Evolutionary conservation across 2,888 invertebrate species (phyloP).

Genomic region (Rhodophaea formosa): DNA sequence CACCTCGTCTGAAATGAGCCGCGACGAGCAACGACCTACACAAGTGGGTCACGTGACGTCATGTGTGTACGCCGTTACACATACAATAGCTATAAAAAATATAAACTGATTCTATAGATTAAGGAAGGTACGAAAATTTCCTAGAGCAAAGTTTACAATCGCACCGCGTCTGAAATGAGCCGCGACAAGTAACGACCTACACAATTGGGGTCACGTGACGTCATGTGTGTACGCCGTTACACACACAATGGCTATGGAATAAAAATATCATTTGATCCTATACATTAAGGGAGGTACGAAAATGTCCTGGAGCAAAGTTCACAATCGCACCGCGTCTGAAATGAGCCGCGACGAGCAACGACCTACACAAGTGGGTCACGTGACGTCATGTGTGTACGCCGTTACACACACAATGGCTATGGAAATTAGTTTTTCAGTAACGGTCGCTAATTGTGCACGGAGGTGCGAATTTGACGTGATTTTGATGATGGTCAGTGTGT

Average conservation of each 20-base stretch:
- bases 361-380: slow-evolving; percentile 9
- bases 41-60: too few relatives aligned
- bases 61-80: too few relatives aligned
- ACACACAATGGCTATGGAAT: slow-evolving; percentile 9
- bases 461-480: background rate
- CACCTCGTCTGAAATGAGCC: slow-evolving; percentile 14
- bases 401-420: slow-evolving; percentile 12
- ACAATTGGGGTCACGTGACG: slow-evolving; percentile 13
- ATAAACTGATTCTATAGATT: too few relatives aligned
- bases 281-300: background rate
- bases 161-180: slow-evolving; percentile 9
- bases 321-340: slow-evolving; percentile 1
- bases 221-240: slow-evolving; percentile 12
- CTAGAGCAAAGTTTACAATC: background rate
- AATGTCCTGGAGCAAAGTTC: background rate
- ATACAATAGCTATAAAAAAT: too few relatives aligned
- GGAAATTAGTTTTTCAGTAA: slow-evolving; percentile 18
- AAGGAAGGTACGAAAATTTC: background rate
- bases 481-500: background rate
- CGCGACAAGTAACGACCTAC: slow-evolving; percentile 4
- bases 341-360: slow-evolving; percentile 12
- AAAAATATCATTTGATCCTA: too few relatives aligned
- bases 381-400: slow-evolving; percentile 12
- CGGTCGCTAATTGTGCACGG: slow-evolving; percentile 6
- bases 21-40: slow-evolving; percentile 6